phyloP scores from a whole-genome alignment of 2,888 invertebrate species.

The Polymixis flavicincta region DNA sequence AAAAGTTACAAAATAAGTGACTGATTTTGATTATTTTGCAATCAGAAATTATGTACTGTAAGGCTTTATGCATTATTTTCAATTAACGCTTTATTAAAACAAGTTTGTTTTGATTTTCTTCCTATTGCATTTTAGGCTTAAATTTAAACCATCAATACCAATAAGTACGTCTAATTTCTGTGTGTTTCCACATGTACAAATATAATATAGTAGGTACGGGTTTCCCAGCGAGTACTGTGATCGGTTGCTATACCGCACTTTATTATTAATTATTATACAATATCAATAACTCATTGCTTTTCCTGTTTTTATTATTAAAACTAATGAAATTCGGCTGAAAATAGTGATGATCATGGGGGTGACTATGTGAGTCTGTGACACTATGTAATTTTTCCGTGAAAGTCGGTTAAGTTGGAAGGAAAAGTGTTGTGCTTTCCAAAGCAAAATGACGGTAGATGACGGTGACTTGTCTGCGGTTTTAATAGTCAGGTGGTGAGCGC shows the following conservation, averaged over 20 bases:
- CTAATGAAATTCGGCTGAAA: slow-evolving; percentile 38
- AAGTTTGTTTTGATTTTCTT: too few species aligned
- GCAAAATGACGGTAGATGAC: slow-evolving; percentile 14
- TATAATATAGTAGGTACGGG: slow-evolving; percentile 23
- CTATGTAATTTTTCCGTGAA: background rate
- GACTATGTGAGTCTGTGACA: background rate
- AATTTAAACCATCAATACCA: background rate
- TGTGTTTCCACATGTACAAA: slow-evolving; percentile 6
- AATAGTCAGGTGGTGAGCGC: slow-evolving; percentile 31
- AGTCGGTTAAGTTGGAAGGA: background rate
- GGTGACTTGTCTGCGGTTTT: slow-evolving; percentile 30
- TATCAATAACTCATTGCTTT: slow-evolving; percentile 21
- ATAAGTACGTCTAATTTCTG: background rate
- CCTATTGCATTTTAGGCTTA: too few species aligned
- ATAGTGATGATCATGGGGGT: background rate
- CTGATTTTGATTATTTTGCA: background rate
- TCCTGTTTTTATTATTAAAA: slow-evolving; percentile 51
- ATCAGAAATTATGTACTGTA: background rate
- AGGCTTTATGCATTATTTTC: background rate
- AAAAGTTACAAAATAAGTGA: background rate
- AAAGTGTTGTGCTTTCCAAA: slow-evolving; percentile 9
- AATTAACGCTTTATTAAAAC: too few species aligned
- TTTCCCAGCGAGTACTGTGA: slow-evolving; percentile 38
- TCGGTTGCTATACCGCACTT: slow-evolving; percentile 11
- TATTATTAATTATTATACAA: slow-evolving; percentile 37